These are phyloP conservation scores for Folsomia candida DNA, from an alignment of 2,888 invertebrate genomes.

Conservation along the genomic window DNA sequence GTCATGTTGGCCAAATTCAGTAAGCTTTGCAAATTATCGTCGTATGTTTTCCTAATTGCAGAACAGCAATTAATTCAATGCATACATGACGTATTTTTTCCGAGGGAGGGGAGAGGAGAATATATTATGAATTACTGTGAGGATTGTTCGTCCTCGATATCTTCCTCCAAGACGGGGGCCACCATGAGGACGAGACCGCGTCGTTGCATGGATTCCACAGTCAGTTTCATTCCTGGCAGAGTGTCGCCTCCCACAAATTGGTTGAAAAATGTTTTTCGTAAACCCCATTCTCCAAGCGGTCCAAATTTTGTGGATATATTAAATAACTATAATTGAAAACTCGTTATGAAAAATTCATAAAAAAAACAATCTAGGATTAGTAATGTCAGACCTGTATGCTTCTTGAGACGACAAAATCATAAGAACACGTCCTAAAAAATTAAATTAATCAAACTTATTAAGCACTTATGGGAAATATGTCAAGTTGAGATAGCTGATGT, in stretches of 20 bases:
- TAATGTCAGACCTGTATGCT: slow-evolving; percentile 56
- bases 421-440: slow-evolving; percentile 56
- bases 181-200: slow-evolving; percentile 54
- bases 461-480: too few species aligned
- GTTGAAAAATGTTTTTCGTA: slow-evolving; percentile 55
- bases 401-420: slow-evolving; percentile 55
- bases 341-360: neutral
- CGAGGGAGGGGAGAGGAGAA: neutral
- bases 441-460: too few species aligned
- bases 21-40: slow-evolving; percentile 51
- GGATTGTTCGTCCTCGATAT: slow-evolving; percentile 50
- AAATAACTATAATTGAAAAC: slow-evolving; percentile 43
- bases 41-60: slow-evolving; percentile 48
- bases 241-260: slow-evolving; percentile 58
- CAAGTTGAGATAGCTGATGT: too few species aligned
- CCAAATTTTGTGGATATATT: slow-evolving; percentile 49
- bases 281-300: slow-evolving; percentile 50
- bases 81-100: neutral
- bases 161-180: slow-evolving; percentile 55
- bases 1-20: slow-evolving; percentile 49
- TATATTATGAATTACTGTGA: slow-evolving; percentile 32
- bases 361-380: neutral
- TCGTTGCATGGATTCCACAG: slow-evolving; percentile 50
- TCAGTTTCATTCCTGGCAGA: slow-evolving; percentile 50
- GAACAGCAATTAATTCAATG: neutral